These are phyloP conservation scores for Serilophus lunatus DNA, from an alignment of 2,113 vertebrate species.

Conservation along the genomic window DNA sequence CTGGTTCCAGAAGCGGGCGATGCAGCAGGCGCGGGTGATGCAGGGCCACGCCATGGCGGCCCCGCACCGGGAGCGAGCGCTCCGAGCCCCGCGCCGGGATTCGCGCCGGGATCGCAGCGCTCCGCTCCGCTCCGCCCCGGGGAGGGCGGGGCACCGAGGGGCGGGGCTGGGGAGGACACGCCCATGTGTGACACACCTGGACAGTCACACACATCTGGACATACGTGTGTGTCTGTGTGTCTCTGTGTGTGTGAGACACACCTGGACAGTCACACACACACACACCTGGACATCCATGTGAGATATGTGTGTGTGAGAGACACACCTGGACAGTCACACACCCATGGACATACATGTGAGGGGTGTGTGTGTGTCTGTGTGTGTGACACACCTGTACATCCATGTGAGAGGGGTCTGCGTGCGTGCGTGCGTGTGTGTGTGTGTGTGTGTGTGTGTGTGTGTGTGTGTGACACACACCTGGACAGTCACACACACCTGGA, in stretches of 20 bases:
- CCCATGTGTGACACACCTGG: neutral
- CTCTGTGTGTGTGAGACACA: neutral
- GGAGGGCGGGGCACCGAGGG: rapidly evolving
- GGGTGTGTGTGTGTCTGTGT: too few species aligned
- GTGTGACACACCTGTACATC: rapidly evolving
- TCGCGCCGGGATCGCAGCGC: too few species aligned
- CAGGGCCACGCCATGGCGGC: conserved; percentile 94
- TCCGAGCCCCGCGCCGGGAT: neutral
- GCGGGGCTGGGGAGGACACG: neutral
- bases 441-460: too few species aligned
- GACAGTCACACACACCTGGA: neutral
- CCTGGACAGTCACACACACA: too few species aligned
- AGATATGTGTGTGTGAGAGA: neutral
- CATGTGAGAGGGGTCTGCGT: neutral
- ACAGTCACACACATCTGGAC: neutral
- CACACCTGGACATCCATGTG: neutral
- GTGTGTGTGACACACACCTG: neutral
- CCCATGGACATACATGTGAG: neutral
- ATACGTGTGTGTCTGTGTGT: neutral
- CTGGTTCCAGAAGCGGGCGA: conserved; percentile 97
- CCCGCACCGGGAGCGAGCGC: neutral
- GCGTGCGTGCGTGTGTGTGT: too few species aligned
- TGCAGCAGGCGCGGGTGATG: conserved; percentile 96
- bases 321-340: too few species aligned
- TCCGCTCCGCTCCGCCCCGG: neutral